A percentile compares a stretch with the other conserved stretches of the same genome.
These are phyloP conservation scores for Heliocidaris erythrogramma DNA, from an alignment of 35 echinoderm and acorn worm genomes.

Conservation along the genomic window DNA sequence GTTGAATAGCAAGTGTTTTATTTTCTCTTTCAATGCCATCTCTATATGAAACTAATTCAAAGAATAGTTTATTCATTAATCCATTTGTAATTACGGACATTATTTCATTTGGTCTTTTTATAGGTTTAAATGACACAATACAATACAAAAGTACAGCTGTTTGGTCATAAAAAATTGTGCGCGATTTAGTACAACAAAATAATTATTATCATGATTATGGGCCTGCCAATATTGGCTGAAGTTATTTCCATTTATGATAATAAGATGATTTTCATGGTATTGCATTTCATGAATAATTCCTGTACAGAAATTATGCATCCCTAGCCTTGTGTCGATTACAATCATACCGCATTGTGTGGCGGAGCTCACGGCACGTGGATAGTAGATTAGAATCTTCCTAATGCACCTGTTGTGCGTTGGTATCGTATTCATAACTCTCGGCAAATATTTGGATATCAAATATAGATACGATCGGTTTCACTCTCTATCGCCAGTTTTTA, in stretches of 20 bases:
- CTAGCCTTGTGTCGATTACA: neutral
- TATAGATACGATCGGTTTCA: slow-evolving; percentile 22
- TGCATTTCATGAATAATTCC: slow-evolving; percentile 34
- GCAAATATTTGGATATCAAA: slow-evolving; percentile 23
- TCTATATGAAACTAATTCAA: too few relatives aligned
- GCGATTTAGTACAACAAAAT: neutral
- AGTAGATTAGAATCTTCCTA: neutral
- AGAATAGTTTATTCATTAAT: neutral
- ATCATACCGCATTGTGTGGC: neutral
- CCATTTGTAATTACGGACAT: neutral
- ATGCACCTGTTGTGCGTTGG: slow-evolving; percentile 25
- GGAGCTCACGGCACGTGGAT: neutral
- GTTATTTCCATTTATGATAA: neutral
- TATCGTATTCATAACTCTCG: slow-evolving; percentile 26
- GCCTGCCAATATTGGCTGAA: neutral
- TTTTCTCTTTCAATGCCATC: too few relatives aligned
- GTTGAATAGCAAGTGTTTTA: too few relatives aligned
- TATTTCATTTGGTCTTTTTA: neutral
- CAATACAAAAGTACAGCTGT: too few relatives aligned
- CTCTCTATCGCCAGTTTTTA: neutral
- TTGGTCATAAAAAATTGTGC: neutral
- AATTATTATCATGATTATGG: neutral
- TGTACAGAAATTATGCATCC: neutral
- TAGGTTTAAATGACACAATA: too few relatives aligned
- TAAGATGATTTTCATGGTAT: slow-evolving; percentile 29